Base-by-base conservation (phyloP, 2,888 invertebrate species). In the Drosophila monieri region DNA sequence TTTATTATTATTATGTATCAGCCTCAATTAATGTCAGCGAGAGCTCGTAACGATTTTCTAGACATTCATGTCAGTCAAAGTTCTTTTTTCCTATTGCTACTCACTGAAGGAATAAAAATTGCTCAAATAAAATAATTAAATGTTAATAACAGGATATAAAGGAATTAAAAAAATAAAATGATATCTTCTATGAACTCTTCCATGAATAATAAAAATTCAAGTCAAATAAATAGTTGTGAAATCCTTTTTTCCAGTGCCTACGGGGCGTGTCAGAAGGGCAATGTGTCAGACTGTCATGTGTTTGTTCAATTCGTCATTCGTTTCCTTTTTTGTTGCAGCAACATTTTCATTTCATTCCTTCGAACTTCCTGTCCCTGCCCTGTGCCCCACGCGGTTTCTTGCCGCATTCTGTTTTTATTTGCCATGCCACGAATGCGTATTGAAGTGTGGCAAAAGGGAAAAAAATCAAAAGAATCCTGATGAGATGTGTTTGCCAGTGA, bases 21-120 rank as follows among this genome's bases (percentile, higher is more conserved):
- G 76, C 73, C 74, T 79, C 85, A 84, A 86, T 87, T 86, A 84
- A 81, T 85, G 85, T 86, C 84, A 84, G 81, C 67, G 67, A 64
- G 70, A 64, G 68, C 71, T 73, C 65, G 67, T 79, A 84, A 84
- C 87, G 85, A 76, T 84, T 85, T 84, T 80, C 81, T 74, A 77
- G 87, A 84, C 84, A 86, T 80, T 85, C 85, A 80, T 74, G 77
- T 72, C 86, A 78, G 78, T 76, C 86, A 83, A 78, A 39, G 18
- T 18, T 30, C 15, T 49, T 37, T n/a, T n/a, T 37, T 23, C 27
- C 41, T 12, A 27, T 2, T 27, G 10, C 25, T 1, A 0, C 6
- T 15, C 51, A 59, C 41, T 52, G 14, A 18, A n/a, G 46, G 2
- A 61, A 60, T 23, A 6, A 9, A 25, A 1, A 18, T 9, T 15